These are phyloP conservation scores for Schlechtendalia chinensis DNA, from an alignment of 1,140 invertebrate genomes.

Conservation along the genomic window DNA sequence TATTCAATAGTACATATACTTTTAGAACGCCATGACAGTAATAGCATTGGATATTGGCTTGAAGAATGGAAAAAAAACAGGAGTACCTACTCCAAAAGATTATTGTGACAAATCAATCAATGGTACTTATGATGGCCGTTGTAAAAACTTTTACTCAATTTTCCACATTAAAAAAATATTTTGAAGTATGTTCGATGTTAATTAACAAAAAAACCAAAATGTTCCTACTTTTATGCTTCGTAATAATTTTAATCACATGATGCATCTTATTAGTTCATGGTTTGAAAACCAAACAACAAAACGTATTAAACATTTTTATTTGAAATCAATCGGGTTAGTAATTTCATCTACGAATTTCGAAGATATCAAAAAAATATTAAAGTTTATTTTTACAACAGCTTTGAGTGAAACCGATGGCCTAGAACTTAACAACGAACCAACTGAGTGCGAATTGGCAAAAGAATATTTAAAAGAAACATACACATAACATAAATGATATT, in stretches of 20 bases:
- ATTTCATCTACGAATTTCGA: not conserved
- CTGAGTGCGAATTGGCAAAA: slow-evolving; percentile 3
- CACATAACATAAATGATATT: not conserved
- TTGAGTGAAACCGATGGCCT: not conserved
- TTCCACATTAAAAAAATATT: not conserved
- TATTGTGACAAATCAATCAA: not conserved
- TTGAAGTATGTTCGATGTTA: not conserved
- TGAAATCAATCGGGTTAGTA: not conserved
- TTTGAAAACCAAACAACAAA: not conserved
- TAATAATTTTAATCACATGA: not conserved
- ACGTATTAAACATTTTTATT: no score
- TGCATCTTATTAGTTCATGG: not conserved
- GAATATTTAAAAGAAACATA: not conserved
- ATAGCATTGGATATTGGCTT: not conserved
- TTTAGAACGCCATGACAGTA: no score
- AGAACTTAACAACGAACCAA: not conserved
- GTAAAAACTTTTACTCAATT: not conserved
- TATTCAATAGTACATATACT: not conserved
- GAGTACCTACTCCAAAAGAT: not conserved
- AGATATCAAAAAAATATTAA: not conserved
- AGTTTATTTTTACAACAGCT: not conserved
- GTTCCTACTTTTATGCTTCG: not conserved
- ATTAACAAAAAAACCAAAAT: not conserved
- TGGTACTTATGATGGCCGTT: not conserved
- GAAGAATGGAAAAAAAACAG: not conserved